These are phyloP conservation scores for Caenorhabditis sp. DNA, from an alignment of 2,888 invertebrate species.

Conservation along the genomic window DNA sequence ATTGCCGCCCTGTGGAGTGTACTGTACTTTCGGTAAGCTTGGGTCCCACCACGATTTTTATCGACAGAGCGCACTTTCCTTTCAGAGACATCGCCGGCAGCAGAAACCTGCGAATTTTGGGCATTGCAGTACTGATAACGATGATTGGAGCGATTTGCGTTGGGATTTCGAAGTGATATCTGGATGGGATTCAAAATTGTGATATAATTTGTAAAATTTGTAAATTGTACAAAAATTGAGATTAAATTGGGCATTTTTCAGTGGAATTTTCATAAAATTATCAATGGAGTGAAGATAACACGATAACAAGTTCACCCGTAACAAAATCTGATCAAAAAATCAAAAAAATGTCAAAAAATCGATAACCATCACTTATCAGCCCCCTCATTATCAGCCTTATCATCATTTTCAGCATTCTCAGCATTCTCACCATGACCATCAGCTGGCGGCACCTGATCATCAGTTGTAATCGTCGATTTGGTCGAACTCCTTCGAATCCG, in stretches of 20 bases:
- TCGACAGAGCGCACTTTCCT: conserved; percentile 73
- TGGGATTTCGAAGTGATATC: conserved; percentile 78
- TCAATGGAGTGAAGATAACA: no score
- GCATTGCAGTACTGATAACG: conserved; percentile 75
- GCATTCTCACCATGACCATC: no score
- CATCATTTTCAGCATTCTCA: no score
- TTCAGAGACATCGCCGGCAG: conserved; percentile 83
- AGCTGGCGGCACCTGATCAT: conserved; percentile 35
- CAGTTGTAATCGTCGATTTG: conserved; percentile 57
- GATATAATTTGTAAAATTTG: not conserved
- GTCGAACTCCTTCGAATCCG: conserved; percentile 42
- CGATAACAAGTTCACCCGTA: no score
- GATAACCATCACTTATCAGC: no score
- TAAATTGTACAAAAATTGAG: not conserved
- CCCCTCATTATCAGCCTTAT: not conserved
- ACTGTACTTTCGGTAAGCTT: conserved; percentile 84
- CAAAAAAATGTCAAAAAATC: no score
- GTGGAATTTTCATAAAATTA: no score
- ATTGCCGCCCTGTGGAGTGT: conserved; percentile 84
- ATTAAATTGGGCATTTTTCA: not conserved
- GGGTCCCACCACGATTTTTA: no score
- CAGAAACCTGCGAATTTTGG: conserved; percentile 75
- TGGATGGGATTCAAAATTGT: not conserved
- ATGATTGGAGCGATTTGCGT: conserved; percentile 78
- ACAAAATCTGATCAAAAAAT: no score